A percentile compares a stretch with the other conserved stretches of the same genome.
These are phyloP conservation scores for Piscicola geometra DNA, from an alignment of 2,888 invertebrate genomes.

Conservation along the genomic window DNA sequence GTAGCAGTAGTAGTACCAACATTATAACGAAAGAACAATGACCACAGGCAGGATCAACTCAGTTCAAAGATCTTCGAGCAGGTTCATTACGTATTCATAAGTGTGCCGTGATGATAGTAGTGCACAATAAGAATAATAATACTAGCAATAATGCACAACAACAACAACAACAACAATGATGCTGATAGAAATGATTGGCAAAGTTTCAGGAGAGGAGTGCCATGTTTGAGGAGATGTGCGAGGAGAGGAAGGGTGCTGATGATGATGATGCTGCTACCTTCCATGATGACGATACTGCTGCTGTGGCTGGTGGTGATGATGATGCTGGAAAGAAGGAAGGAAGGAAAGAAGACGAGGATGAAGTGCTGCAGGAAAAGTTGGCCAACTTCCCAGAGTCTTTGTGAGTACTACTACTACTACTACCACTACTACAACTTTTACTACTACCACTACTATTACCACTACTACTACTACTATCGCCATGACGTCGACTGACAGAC, in stretches of 20 bases:
- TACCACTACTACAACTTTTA: not conserved
- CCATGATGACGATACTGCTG: not conserved
- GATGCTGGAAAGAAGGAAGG: not conserved
- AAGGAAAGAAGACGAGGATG: constrained; percentile 7
- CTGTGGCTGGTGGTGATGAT: not conserved
- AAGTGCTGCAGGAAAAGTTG: constrained; percentile 30
- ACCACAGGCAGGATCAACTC: too few relatives aligned
- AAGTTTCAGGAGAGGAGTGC: not conserved
- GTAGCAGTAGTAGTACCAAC: too few relatives aligned
- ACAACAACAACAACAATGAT: too few relatives aligned
- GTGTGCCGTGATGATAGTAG: too few relatives aligned
- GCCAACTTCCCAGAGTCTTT: constrained; percentile 34
- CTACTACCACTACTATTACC: too few relatives aligned
- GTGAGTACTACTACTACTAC: not conserved
- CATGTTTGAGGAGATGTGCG: constrained; percentile 28
- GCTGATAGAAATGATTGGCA: too few relatives aligned
- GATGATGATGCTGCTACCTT: not conserved
- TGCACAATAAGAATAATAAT: too few relatives aligned
- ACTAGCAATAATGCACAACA: too few relatives aligned
- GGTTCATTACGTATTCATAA: too few relatives aligned
- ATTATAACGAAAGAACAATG: too few relatives aligned
- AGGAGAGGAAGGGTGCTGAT: not conserved
- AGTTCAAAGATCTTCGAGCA: too few relatives aligned
- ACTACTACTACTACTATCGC: too few relatives aligned
- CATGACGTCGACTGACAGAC: not conserved